Evolutionary conservation across 1,140 invertebrate species (phyloP).

Genomic region (Drosophila nasuta): DNA sequence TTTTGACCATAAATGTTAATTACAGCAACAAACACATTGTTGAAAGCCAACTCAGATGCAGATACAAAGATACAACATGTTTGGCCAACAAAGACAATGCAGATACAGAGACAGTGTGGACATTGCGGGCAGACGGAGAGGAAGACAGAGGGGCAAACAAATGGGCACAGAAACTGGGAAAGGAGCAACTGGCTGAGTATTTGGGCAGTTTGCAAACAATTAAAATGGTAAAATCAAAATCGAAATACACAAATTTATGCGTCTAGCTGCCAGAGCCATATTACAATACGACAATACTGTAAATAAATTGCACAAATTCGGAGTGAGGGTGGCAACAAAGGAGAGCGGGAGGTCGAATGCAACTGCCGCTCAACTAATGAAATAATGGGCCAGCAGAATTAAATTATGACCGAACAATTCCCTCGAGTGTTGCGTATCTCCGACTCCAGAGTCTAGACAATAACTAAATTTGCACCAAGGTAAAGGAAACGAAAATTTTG

Average conservation of each 20-base stretch:
- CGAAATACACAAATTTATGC: conserved; percentile 80
- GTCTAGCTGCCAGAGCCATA: conserved; percentile 76
- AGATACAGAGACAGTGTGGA: conserved; percentile 8
- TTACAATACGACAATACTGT: conserved; percentile 39
- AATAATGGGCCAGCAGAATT: conserved; percentile 76
- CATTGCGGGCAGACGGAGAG: neutral
- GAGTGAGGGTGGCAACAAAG: neutral
- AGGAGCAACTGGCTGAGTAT: conserved; percentile 43
- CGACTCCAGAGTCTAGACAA: conserved; percentile 59
- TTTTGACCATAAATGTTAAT: conserved; percentile 74
- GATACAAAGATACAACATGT: conserved; percentile 78
- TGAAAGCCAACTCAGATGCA: conserved; percentile 52
- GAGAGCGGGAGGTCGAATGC: neutral
- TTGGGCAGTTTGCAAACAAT: conserved; percentile 68
- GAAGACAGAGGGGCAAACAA: neutral
- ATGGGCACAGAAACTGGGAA: conserved; percentile 11
- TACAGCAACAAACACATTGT: conserved; percentile 53
- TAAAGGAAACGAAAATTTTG: conserved; percentile 64
- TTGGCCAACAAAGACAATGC: conserved; percentile 64
- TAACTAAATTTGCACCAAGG: conserved; percentile 81
- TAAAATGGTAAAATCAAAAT: conserved; percentile 82
- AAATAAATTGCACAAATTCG: conserved; percentile 53
- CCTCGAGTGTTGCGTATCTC: conserved; percentile 50
- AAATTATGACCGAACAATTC: conserved; percentile 74
- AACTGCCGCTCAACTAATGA: conserved; percentile 64